A percentile compares a stretch with the other conserved stretches of the same genome.
phyloP scores from a whole-genome alignment of 2,888 invertebrate genomes.

The Pollenia angustigena region DNA sequence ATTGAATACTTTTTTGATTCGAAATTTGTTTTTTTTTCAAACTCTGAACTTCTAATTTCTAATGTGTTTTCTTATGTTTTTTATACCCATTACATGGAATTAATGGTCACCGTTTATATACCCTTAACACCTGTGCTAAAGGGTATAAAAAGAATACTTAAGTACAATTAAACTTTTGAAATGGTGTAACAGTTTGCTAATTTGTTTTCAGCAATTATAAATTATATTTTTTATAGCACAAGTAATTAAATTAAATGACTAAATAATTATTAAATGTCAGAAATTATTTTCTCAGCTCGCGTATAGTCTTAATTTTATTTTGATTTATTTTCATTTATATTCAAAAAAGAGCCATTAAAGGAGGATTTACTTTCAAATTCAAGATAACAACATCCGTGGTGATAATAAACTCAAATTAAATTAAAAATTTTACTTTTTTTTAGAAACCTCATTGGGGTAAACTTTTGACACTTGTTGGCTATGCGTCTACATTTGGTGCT shows the following conservation, averaged over 20 bases:
- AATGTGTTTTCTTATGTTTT: too few relatives aligned
- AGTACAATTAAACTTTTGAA: too few relatives aligned
- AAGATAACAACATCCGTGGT: conserved; percentile 46
- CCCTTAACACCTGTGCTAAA: too few relatives aligned
- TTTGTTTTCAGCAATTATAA: too few relatives aligned
- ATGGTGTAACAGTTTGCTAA: too few relatives aligned
- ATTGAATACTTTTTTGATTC: too few relatives aligned
- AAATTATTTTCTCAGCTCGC: conserved; percentile 27
- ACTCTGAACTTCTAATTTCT: too few relatives aligned
- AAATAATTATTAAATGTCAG: conserved; percentile 15
- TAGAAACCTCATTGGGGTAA: conserved; percentile 81
- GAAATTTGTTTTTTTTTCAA: too few relatives aligned
- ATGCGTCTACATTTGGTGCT: conserved; percentile 90
- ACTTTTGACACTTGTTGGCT: conserved; percentile 87
- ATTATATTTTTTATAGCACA: not conserved
- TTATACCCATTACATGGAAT: too few relatives aligned
- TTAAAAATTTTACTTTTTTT: conserved; percentile 52
- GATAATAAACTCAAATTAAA: not conserved
- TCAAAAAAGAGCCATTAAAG: conserved; percentile 34
- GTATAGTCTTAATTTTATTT: conserved; percentile 7
- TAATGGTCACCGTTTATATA: too few relatives aligned
- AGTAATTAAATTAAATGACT: conserved; percentile 42
- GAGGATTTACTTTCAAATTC: not conserved
- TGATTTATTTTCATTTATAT: conserved; percentile 34
- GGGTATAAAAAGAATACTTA: too few relatives aligned